Evolutionary conservation across 2,113 vertebrate species (phyloP), one percentile per base, ranked within the genome.

Genomic region (Takifugu flavidus): DNA sequence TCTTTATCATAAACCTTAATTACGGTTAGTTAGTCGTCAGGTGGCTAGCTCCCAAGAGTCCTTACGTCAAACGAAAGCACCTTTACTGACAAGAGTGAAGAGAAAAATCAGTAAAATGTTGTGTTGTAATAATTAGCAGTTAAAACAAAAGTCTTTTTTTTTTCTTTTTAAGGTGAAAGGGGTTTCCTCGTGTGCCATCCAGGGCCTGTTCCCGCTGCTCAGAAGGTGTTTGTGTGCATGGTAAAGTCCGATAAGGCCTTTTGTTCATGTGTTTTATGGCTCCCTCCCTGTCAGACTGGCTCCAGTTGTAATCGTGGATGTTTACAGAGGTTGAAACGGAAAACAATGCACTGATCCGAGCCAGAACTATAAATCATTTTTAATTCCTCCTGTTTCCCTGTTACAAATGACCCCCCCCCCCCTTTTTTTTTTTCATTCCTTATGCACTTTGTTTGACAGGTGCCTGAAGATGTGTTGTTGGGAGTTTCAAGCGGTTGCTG

Each of bases 391-490:
- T 27, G 39, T 8, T 3, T 55, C 43, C 20, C 60, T 72, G 5
- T 8, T 59, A 57, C 66, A 56, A 46, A 53, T 43, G 57, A 39
- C 65, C 62, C 52, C 14, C 59, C 26, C 20, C 20, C 20, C 20
- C 20, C 20, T 20, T 20, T 20, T 20, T 20, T 20, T 20, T 20
- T 20, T 20, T 20, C 20, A 20, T 39, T 39, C 34, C 45, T 47
- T 47, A 5, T 14, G 45, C 29, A 46, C 45, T 45, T 75, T 83
- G 70, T 77, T 75, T 74, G 80, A 74, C 74, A 66, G 52, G 14
- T 57, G 34, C 28, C n/a, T 56, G n/a, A 26, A 29, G 64, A 77
- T 51, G 26, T 25, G 71, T 66, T 45, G 62, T 25, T 62, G 54
- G 66, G 26, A 58, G 57, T 63, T 67, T 31, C 15, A 49, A 39